These are phyloP conservation scores for Hylyphantes graminicola DNA, from an alignment of 1,140 invertebrate species.

Conservation along the genomic window DNA sequence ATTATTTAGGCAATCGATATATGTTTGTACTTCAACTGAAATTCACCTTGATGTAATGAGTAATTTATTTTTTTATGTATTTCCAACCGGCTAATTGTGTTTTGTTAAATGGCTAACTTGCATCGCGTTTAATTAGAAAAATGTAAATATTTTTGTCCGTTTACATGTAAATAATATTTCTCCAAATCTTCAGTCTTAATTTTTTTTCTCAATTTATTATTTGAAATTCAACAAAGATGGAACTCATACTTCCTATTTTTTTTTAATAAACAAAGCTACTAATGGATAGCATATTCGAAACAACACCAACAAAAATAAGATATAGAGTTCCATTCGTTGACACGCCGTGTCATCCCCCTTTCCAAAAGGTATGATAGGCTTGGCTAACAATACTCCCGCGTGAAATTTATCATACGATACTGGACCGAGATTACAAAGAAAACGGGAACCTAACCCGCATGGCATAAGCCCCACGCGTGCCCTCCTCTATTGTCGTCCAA, in stretches of 20 bases:
- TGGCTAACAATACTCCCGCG: conserved; percentile 28
- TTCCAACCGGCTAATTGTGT: no score
- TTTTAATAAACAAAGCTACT: no score
- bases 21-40: no score
- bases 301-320: no score
- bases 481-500: background rate
- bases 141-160: no score
- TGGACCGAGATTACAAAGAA: background rate
- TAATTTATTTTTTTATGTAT: no score
- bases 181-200: no score
- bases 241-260: background rate
- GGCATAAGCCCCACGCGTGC: background rate
- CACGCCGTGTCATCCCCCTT: background rate
- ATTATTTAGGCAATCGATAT: no score
- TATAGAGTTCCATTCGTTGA: background rate
- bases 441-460: conserved; percentile 34
- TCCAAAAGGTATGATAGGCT: background rate
- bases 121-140: background rate
- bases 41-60: no score
- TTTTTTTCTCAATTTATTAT: no score
- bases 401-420: background rate
- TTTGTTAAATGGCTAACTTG: background rate
- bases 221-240: no score
- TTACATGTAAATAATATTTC: background rate
- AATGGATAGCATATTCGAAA: no score